phyloP scores from a whole-genome alignment of 2,888 invertebrate species.

The Sturmia bella region DNA sequence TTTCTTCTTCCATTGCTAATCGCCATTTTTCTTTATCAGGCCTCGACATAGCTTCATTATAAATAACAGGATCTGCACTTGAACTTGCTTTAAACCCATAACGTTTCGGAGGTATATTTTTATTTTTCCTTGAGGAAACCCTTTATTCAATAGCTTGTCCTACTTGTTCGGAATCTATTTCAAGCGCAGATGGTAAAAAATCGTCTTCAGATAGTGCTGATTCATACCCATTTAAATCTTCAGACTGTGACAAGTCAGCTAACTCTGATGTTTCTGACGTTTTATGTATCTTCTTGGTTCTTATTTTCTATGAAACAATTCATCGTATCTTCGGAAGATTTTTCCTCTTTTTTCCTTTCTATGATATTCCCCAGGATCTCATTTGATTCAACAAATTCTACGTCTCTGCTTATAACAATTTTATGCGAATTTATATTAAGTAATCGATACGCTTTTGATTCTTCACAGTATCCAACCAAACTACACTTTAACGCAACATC shows the following conservation, averaged over 20 bases:
- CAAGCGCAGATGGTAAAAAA: background rate
- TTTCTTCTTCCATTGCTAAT: background rate
- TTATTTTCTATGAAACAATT: background rate
- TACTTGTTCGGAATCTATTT: background rate
- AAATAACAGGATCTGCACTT: background rate
- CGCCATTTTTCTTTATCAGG: background rate
- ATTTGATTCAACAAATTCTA: background rate
- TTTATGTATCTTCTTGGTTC: background rate
- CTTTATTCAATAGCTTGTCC: background rate
- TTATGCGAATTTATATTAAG: background rate
- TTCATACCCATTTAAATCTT: background rate
- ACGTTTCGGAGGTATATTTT: background rate
- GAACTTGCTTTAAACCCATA: background rate
- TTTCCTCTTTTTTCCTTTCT: too few relatives aligned
- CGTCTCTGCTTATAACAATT: background rate
- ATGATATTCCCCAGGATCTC: background rate
- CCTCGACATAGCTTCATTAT: background rate
- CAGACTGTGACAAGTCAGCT: background rate
- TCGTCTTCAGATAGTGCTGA: background rate
- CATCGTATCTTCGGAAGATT: background rate
- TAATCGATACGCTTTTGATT: background rate
- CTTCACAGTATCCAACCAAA: background rate
- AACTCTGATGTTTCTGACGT: background rate
- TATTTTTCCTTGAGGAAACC: background rate
- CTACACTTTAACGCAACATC: background rate